These are phyloP conservation scores for Trachymyrmex septentrionalis DNA, from an alignment of 1,140 invertebrate species.

Conservation along the genomic window DNA sequence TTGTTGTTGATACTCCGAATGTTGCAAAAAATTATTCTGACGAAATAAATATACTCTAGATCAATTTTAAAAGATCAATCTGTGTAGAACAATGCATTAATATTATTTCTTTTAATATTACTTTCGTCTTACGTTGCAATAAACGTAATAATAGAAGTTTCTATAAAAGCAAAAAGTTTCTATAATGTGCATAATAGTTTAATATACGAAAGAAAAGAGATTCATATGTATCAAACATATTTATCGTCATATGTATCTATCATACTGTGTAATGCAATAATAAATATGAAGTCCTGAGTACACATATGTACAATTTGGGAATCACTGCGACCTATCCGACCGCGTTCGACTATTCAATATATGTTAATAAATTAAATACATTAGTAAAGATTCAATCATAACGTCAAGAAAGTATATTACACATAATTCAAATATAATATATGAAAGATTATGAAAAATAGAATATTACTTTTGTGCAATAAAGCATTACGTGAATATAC, in stretches of 20 bases:
- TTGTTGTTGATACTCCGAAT: not conserved
- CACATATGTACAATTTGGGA: conserved; percentile 72
- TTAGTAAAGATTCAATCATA: conserved; percentile 71
- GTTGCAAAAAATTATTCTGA: not conserved
- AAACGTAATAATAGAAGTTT: conserved; percentile 44
- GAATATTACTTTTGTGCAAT: conserved; percentile 85
- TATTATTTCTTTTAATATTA: not conserved
- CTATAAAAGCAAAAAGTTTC: conserved; percentile 44
- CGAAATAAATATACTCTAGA: conserved; percentile 34
- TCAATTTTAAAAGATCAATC: not conserved
- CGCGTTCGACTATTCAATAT: conserved; percentile 55
- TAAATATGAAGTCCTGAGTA: conserved; percentile 75
- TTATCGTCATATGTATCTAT: conserved; percentile 70
- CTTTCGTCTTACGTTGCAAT: conserved; percentile 42
- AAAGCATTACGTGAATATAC: conserved; percentile 74
- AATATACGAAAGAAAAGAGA: conserved; percentile 14
- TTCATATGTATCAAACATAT: conserved; percentile 69
- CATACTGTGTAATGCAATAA: conserved; percentile 75
- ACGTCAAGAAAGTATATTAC: conserved; percentile 77
- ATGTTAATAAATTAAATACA: conserved; percentile 80
- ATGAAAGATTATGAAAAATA: conserved; percentile 85
- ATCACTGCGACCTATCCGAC: conserved; percentile 65
- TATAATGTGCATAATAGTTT: conserved; percentile 20
- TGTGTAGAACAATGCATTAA: not conserved
- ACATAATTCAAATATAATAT: conserved; percentile 81